A percentile compares a stretch with the other conserved stretches of the same genome.
phyloP scores from a whole-genome alignment of 2,888 invertebrate genomes.

The Agriopis marginaria region DNA sequence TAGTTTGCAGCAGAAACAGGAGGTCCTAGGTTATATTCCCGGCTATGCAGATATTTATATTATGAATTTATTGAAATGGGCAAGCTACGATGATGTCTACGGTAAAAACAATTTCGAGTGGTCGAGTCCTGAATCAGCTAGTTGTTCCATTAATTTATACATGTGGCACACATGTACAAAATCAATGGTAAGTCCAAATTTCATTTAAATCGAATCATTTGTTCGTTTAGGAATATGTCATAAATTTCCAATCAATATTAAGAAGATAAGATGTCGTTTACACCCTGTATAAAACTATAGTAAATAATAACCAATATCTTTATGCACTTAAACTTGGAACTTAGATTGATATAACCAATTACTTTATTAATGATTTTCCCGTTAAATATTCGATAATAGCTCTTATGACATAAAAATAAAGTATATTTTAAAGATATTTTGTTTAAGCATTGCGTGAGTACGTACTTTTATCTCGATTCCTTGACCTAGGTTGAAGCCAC shows the following conservation, averaged over 20 bases:
- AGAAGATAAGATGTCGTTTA: background rate
- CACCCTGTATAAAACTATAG: background rate
- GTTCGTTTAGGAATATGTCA: background rate
- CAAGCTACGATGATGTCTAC: too few relatives aligned
- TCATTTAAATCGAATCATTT: background rate
- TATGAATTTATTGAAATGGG: too few relatives aligned
- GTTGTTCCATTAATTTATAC: too few relatives aligned
- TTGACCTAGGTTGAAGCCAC: slow-evolving; percentile 65
- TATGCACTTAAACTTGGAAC: slow-evolving; percentile 26
- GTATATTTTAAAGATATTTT: slow-evolving; percentile 26
- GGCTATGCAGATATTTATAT: too few relatives aligned
- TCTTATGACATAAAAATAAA: slow-evolving; percentile 20
- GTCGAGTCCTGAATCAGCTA: too few relatives aligned
- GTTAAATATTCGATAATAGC: slow-evolving; percentile 3
- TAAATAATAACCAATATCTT: slow-evolving; percentile 15
- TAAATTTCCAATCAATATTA: background rate
- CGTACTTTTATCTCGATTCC: slow-evolving; percentile 56
- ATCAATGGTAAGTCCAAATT: background rate
- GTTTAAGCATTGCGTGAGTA: slow-evolving; percentile 48
- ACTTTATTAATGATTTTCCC: slow-evolving; percentile 43
- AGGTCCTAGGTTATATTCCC: too few relatives aligned
- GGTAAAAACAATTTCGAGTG: too few relatives aligned
- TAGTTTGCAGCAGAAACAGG: too few relatives aligned
- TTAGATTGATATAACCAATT: slow-evolving; percentile 48
- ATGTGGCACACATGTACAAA: background rate